phyloP scores from a whole-genome alignment of 2,113 vertebrate genomes.

The Polypterus senegalus region DNA sequence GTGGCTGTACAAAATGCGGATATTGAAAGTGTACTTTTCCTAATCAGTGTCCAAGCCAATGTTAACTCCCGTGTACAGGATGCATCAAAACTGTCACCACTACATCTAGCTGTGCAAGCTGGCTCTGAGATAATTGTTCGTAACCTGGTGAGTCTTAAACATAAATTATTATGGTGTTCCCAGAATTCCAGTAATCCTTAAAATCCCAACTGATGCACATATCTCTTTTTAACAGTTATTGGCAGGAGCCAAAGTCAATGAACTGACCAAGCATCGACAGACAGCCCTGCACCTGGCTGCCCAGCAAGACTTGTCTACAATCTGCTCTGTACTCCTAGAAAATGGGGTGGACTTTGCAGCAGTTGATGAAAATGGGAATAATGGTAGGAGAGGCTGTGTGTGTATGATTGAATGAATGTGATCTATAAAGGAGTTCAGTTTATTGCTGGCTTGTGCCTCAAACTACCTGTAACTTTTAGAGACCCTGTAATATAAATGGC shows the following conservation, averaged over 20 bases:
- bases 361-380: constrained; percentile 92
- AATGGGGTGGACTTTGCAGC: constrained; percentile 85
- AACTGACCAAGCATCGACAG: constrained; percentile 93
- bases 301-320: constrained; percentile 88
- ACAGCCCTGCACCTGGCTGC: constrained; percentile 88
- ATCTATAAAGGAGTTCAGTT: no score
- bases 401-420: no score
- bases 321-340: constrained; percentile 90
- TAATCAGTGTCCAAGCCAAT: constrained; percentile 93
- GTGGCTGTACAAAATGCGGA: constrained; percentile 89
- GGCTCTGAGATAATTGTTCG: constrained; percentile 95
- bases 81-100: constrained; percentile 81
- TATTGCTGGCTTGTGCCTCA: no score
- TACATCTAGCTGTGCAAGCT: constrained; percentile 89
- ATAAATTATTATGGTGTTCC: no score
- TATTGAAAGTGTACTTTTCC: constrained; percentile 94
- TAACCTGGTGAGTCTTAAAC: constrained; percentile 64
- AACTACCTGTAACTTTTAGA: no score
- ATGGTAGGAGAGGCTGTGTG: constrained; percentile 49
- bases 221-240: constrained; percentile 58
- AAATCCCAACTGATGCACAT: neutral
- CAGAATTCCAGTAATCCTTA: no score
- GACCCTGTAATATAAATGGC: no score
- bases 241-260: constrained; percentile 90
- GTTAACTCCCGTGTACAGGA: constrained; percentile 95